Base-by-base conservation (phyloP, 1,140 invertebrate genomes). In the Drosophila grimshawi region DNA sequence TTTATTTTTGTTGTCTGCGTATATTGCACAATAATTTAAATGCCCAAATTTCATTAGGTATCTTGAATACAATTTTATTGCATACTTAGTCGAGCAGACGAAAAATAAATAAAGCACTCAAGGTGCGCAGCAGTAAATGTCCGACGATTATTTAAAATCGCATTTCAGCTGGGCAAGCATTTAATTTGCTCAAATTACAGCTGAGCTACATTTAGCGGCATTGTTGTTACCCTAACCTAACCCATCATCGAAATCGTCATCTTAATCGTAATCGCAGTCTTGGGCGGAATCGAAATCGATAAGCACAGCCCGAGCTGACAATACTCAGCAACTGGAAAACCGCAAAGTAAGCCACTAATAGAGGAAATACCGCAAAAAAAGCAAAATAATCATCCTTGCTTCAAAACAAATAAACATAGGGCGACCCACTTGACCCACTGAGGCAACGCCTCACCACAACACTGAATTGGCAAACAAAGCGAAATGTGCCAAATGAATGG, bases 401-500 rank as follows among this genome's bases (percentile, higher is more conserved):
- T 59, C n/a, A 60, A 73, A 66, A 67, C 74, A 73, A 72, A 72
- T 67, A 72, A 76, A 76, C 61, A 60, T 37, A 39, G 56, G 29
- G 57, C 56, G 59, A 62, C 55, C 74, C 51, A 62, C 62, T 72
- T 73, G 62, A 73, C 72, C 66, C 72, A 70, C 72, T 63, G 67
- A 43, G 48, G 33, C 41, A 19, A 27, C 33, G 30, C 30, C 43
- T 37, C 41, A 61, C 43, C 64, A 7, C 71, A 33, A 30, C 53
- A 81, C 77, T 80, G 72, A 78, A 69, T 86, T 78, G 65, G 63
- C 66, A 79, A 83, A 85, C 85, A 89, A 89, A 80, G 80, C 80
- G 77, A 80, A 89, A 88, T 88, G 80, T 85, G 80, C 85, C 80
- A 89, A 89, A 88, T 89, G 85, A 88, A 88, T 88, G 77, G 77